Conservation (phyloP, 2,113 vertebrate genomes). For the Myotis brandtii region DNA sequence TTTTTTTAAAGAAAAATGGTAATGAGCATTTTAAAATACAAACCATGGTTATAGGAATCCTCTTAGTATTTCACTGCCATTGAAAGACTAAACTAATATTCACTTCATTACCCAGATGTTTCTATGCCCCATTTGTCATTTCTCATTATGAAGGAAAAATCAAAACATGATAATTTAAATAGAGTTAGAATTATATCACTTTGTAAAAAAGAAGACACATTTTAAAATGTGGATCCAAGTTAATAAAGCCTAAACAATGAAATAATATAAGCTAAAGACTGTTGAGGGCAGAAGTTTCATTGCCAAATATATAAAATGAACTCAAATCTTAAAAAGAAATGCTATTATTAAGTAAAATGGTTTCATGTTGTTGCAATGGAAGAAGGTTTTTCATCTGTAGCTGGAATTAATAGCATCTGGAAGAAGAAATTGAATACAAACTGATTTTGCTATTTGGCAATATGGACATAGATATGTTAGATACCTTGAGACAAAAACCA, state of each 20-base stretch:
- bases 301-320: constrained; percentile 16
- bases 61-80: constrained; percentile 51
- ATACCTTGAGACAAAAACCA: not conserved
- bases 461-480: constrained; percentile 25
- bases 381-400: constrained; percentile 33
- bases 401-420: constrained; percentile 56
- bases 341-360: constrained; percentile 26
- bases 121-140: constrained; percentile 73
- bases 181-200: constrained; percentile 40
- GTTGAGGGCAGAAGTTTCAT: not conserved
- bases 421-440: constrained; percentile 55
- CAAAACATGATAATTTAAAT: constrained; percentile 64
- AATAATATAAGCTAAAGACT: not conserved
- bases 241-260: constrained; percentile 53
- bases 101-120: constrained; percentile 54
- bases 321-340: not conserved
- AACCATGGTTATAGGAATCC: not conserved
- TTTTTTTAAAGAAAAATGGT: not conserved
- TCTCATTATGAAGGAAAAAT: constrained; percentile 65
- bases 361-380: not conserved
- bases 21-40: constrained; percentile 49
- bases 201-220: constrained; percentile 14
- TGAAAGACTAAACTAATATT: constrained; percentile 66
- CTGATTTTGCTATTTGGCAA: constrained; percentile 49
- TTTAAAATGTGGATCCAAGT: constrained; percentile 29